A percentile compares a stretch with the other conserved stretches of the same genome.
phyloP scores from a whole-genome alignment of 2,888 invertebrate genomes.

The Brachylomia viminalis region DNA sequence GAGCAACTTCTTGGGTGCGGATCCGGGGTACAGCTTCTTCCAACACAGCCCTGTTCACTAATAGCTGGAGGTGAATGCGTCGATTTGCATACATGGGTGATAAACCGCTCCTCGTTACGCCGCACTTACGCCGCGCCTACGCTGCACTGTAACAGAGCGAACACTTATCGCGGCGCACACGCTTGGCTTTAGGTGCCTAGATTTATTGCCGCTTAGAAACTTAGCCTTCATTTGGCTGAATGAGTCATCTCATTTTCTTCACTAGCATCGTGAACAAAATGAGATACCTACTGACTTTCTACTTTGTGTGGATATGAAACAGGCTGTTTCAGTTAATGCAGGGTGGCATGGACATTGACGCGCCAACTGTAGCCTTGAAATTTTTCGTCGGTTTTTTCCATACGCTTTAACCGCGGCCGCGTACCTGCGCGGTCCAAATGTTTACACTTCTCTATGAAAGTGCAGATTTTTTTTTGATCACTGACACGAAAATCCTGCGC shows the following conservation, averaged over 20 bases:
- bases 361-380: neutral
- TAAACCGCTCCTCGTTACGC: slow-evolving; percentile 70
- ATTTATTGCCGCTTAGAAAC: slow-evolving; percentile 41
- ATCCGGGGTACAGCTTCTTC: neutral
- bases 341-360: neutral
- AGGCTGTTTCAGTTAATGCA: neutral
- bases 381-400: too few relatives aligned
- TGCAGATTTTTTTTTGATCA: too few relatives aligned
- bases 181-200: slow-evolving; percentile 24
- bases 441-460: too few relatives aligned
- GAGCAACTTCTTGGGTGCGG: neutral
- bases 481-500: too few relatives aligned
- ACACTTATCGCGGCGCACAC: slow-evolving; percentile 40
- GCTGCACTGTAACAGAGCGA: neutral
- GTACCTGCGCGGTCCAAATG: too few relatives aligned
- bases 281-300: neutral
- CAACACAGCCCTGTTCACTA: slow-evolving; percentile 56
- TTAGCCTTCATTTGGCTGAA: slow-evolving; percentile 17
- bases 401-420: too few relatives aligned
- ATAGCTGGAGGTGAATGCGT: slow-evolving; percentile 69
- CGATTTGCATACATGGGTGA: slow-evolving; percentile 76
- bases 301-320: neutral
- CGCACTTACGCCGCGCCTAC: slow-evolving; percentile 2
- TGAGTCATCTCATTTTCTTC: slow-evolving; percentile 6
- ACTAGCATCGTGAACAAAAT: slow-evolving; percentile 5